Evolutionary conservation across 2,888 invertebrate genomes (phyloP).

Genomic region (Dasypogon diadema): DNA sequence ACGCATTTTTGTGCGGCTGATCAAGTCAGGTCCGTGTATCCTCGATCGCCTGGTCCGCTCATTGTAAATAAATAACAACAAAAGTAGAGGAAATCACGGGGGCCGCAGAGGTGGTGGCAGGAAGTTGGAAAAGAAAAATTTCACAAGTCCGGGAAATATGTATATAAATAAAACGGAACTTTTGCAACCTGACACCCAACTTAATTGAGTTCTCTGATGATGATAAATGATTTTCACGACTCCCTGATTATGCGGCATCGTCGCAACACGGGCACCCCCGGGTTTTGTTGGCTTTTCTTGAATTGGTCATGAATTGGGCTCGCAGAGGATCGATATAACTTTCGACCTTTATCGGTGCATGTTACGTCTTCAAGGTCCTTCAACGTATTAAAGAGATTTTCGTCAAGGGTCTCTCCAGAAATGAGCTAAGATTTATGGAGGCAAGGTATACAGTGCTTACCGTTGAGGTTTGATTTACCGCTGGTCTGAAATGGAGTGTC

Average conservation of each 20-base stretch:
- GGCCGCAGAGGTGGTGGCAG: background rate
- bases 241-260: slow-evolving; percentile 33
- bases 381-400: background rate
- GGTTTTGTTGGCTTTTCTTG: slow-evolving; percentile 33
- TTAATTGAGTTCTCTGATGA: slow-evolving; percentile 54
- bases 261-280: background rate
- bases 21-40: background rate
- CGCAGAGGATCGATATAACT: slow-evolving; percentile 9
- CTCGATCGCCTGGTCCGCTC: background rate
- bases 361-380: background rate
- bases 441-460: no score
- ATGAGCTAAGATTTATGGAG: slow-evolving; percentile 22
- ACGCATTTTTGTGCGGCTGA: slow-evolving; percentile 14
- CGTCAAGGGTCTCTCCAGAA: background rate
- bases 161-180: slow-evolving; percentile 50
- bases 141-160: slow-evolving; percentile 37
- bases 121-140: slow-evolving; percentile 20
- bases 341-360: slow-evolving; percentile 24
- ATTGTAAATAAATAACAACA: slow-evolving; percentile 11
- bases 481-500: no score
- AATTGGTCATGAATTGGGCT: background rate
- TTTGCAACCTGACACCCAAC: slow-evolving; percentile 49
- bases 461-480: no score
- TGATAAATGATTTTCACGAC: slow-evolving; percentile 45
- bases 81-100: background rate